phyloP scores from a whole-genome alignment of 2,888 invertebrate species.

The Lymantria dispar region DNA sequence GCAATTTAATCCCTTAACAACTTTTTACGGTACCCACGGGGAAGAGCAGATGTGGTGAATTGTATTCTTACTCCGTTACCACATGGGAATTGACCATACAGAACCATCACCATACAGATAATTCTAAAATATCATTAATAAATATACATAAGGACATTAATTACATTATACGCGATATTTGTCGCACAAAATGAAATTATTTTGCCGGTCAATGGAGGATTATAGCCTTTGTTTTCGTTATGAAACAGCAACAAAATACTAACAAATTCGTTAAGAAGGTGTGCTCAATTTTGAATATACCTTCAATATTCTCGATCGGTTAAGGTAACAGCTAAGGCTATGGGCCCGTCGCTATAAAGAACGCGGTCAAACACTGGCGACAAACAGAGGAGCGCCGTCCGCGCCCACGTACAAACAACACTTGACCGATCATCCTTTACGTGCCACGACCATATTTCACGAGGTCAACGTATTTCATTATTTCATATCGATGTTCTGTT shows the following conservation, averaged over 20 bases:
- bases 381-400: constrained; percentile 71
- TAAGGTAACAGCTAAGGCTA: constrained; percentile 28
- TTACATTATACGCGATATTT: too few relatives aligned
- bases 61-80: too few relatives aligned
- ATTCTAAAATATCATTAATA: too few relatives aligned
- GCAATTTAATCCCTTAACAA: too few relatives aligned
- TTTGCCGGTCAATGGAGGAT: too few relatives aligned
- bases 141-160: too few relatives aligned
- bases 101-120: too few relatives aligned
- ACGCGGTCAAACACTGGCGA: constrained; percentile 62
- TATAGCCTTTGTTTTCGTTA: background rate
- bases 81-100: too few relatives aligned
- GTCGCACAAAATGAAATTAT: too few relatives aligned
- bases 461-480: constrained; percentile 3
- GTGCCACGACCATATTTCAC: constrained; percentile 39
- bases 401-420: constrained; percentile 64
- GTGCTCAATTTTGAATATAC: constrained; percentile 17
- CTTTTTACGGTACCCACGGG: too few relatives aligned
- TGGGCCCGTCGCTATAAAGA: constrained; percentile 66
- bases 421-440: constrained; percentile 71
- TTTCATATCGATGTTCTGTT: background rate
- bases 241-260: constrained; percentile 6
- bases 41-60: too few relatives aligned
- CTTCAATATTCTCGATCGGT: constrained; percentile 14
- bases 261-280: constrained; percentile 13